Conservation (phyloP, 2,888 invertebrate species). For the Spisula subtruncata region DNA sequence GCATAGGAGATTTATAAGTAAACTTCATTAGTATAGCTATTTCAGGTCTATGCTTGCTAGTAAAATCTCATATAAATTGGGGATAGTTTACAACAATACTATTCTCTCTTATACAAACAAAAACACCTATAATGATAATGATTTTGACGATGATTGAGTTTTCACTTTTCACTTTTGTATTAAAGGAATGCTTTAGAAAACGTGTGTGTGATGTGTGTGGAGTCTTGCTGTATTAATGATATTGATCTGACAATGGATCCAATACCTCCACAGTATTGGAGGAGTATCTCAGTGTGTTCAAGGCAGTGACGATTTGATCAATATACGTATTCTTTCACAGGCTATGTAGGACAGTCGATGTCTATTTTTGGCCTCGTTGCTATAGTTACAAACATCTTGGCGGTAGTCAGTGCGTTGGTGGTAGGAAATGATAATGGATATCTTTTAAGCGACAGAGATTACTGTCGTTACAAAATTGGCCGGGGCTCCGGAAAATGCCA, state of each 20-base stretch:
- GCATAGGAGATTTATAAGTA: background rate
- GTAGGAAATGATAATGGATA: slow-evolving; percentile 53
- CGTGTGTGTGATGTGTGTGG: slow-evolving; percentile 18
- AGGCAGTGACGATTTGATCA: slow-evolving; percentile 43
- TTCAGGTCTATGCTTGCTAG: background rate
- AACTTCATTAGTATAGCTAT: background rate
- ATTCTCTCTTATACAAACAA: slow-evolving; percentile 3
- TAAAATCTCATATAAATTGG: background rate
- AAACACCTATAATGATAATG: slow-evolving; percentile 28
- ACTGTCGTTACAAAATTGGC: slow-evolving; percentile 33
- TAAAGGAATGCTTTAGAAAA: slow-evolving; percentile 30
- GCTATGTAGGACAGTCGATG: slow-evolving; percentile 44
- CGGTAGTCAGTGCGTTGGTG: slow-evolving; percentile 63
- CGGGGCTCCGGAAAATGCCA: slow-evolving; percentile 23
- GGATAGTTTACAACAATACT: background rate
- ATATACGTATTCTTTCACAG: slow-evolving; percentile 49
- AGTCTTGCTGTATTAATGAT: slow-evolving; percentile 26
- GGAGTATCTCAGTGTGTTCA: background rate
- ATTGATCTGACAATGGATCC: slow-evolving; percentile 13
- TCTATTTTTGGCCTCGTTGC: slow-evolving; percentile 63
- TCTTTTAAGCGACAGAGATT: slow-evolving; percentile 44
- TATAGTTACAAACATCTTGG: slow-evolving; percentile 61
- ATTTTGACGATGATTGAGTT: slow-evolving; percentile 37
- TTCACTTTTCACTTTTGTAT: too few relatives aligned
- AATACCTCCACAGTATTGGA: slow-evolving; percentile 32